Evolutionary conservation across 2,888 invertebrate genomes (phyloP).

Genomic region (Physocephala rufipes): DNA sequence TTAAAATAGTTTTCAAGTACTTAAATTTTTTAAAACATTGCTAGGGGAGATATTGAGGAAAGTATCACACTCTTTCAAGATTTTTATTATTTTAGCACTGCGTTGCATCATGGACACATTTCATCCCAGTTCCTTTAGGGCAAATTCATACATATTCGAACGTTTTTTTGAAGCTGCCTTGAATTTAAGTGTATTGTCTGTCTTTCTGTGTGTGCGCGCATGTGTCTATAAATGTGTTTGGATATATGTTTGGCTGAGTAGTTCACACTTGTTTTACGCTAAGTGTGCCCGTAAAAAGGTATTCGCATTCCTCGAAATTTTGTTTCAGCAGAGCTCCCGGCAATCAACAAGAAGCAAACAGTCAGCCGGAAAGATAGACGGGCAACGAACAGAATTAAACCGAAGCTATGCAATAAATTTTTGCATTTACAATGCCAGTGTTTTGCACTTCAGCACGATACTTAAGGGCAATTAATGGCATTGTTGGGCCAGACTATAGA

Average conservation of each 20-base stretch:
- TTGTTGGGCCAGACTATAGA: not conserved
- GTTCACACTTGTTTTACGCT: not conserved
- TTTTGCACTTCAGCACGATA: constrained; percentile 17
- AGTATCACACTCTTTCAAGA: no score
- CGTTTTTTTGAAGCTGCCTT: no score
- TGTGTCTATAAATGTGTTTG: not conserved
- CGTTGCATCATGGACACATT: no score
- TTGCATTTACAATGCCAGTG: not conserved
- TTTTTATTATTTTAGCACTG: no score
- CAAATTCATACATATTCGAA: no score
- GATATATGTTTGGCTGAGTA: not conserved
- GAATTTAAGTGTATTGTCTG: constrained; percentile 18
- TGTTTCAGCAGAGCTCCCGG: not conserved
- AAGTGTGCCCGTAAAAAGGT: not conserved
- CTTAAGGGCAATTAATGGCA: constrained; percentile 14
- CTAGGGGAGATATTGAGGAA: no score
- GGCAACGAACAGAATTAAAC: not conserved
- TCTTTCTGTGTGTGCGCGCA: constrained; percentile 6
- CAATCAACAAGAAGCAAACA: not conserved
- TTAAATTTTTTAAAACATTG: no score
- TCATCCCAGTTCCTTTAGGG: not conserved
- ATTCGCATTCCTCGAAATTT: not conserved
- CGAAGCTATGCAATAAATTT: constrained; percentile 4
- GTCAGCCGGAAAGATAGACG: not conserved
- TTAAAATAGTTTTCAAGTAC: no score